A percentile compares a stretch with the other conserved stretches of the same genome.
Conservation (phyloP, 1,140 invertebrate genomes). For the Brachionus calyciflorus region DNA sequence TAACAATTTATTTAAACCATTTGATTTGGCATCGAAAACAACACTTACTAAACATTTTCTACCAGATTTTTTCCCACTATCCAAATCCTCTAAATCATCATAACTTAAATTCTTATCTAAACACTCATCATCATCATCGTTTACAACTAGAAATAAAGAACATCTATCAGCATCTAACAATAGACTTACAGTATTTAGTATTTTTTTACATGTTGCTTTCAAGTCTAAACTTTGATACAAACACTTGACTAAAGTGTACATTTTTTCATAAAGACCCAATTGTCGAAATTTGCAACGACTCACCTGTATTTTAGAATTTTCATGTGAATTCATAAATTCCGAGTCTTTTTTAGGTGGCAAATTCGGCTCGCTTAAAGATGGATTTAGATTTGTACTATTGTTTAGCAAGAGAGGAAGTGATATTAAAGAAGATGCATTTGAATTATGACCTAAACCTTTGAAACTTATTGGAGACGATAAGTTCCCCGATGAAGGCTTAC, state of each 20-base stretch:
- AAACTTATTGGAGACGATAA: too few relatives aligned
- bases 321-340: background rate
- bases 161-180: constrained; percentile 85
- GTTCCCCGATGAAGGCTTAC: constrained; percentile 53
- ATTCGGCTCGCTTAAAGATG: constrained; percentile 29
- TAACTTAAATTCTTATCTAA: background rate
- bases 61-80: background rate
- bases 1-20: constrained; percentile 59
- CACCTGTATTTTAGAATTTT: constrained; percentile 50
- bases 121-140: constrained; percentile 52
- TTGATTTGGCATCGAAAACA: constrained; percentile 75
- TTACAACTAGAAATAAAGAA: constrained; percentile 86
- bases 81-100: constrained; percentile 25
- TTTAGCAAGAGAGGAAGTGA: background rate
- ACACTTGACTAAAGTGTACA: constrained; percentile 92
- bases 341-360: background rate
- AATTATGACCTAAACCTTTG: background rate
- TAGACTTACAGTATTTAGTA: constrained; percentile 88
- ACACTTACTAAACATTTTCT: constrained; percentile 76
- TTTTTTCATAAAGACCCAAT: constrained; percentile 86
- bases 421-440: constrained; percentile 5
- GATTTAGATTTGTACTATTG: background rate
- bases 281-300: constrained; percentile 75
- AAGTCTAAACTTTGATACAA: constrained; percentile 93
- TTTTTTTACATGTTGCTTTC: constrained; percentile 87